Base-by-base conservation (phyloP, 2,113 vertebrate genomes). In the Odobenus rosmarus region DNA sequence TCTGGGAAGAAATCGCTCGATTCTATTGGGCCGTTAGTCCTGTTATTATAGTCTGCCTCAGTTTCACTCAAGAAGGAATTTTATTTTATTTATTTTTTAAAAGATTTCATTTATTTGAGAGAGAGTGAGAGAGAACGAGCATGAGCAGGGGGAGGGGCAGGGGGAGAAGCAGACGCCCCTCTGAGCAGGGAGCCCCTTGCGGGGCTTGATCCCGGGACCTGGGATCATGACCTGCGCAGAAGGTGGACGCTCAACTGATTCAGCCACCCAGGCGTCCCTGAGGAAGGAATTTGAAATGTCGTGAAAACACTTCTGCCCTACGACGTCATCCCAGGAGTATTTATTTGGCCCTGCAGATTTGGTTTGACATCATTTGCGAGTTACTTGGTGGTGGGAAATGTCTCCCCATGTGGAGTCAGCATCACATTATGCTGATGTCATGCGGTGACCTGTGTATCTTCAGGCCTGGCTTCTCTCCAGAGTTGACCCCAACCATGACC, bases 371-470 rank as follows among this genome's bases (percentile, higher is more conserved):
- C 55, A 59, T 16, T 51, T 51, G 7, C 21, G 46, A 92, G 53
- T 11, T 31, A 19, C 3, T 1, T 28, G 51, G 5, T 3, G 19
- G 3, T 18, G n/a, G 51, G 55, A 83, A 61, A 16, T 19, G 4
- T 84, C 67, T 88, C 23, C 12, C 19, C 23, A 0, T 0, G 0
- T 11, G 12, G 7, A 81, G 46, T 42, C 74, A 16, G 12, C 31
- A 24, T n/a, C 26, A 3, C 8, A 0, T 51, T 11, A 16, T 10
- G 12, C 36, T 49, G 55, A 16, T 2, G 3, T 33, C 19, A 19
- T 64, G 49, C 28, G 1, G 14, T 62, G 62, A 16, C 10, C 19
- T n/a, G 31, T 12, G 36, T 61, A 3, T 51, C 49, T 76, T 88
- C 3, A 5, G 64, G 21, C 36, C 23, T 62, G 84, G 12, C 67